Percentiles rank a stretch among this genome's conserved stretches.
Evolutionary conservation across 2,888 invertebrate genomes (phyloP).

Genomic region (Phortica okadai): DNA sequence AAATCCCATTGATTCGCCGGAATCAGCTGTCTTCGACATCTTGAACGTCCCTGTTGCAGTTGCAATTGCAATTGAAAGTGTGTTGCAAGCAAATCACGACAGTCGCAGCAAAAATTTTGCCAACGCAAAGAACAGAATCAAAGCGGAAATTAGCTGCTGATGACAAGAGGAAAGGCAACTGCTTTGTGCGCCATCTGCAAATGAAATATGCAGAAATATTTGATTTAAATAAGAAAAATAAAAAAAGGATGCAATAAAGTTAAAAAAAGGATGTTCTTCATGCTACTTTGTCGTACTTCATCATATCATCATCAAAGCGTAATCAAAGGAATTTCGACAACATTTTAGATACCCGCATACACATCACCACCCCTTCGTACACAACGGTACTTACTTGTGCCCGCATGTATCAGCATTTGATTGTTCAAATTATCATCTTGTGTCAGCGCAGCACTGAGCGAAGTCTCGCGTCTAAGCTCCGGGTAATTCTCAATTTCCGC

Average conservation of each 20-base stretch:
- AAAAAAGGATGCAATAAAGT: slow-evolving; percentile 8
- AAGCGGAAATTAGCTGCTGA: slow-evolving; percentile 52
- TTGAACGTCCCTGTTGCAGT: slow-evolving; percentile 10
- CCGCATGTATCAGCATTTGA: slow-evolving; percentile 74
- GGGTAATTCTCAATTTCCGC: slow-evolving; percentile 76
- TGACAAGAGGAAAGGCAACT: slow-evolving; percentile 39
- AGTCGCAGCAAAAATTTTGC: slow-evolving; percentile 47
- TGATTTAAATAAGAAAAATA: slow-evolving; percentile 12
- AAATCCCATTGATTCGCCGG: not conserved
- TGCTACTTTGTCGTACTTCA: not conserved
- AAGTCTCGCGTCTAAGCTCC: slow-evolving; percentile 70
- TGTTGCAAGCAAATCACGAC: slow-evolving; percentile 62
- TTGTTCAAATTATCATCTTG: slow-evolving; percentile 75
- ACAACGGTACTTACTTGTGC: slow-evolving; percentile 57
- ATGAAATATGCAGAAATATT: not conserved
- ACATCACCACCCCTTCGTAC: not conserved
- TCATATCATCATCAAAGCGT: not conserved
- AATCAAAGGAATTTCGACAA: slow-evolving; percentile 4
- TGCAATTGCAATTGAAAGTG: slow-evolving; percentile 24
- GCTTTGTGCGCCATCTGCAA: slow-evolving; percentile 48
- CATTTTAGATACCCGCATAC: not conserved
- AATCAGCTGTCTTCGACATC: not conserved
- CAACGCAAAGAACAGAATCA: slow-evolving; percentile 59
- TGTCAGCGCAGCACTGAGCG: slow-evolving; percentile 70
- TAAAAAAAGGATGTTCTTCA: not conserved